Evolutionary conservation across 2,113 vertebrate genomes (phyloP).

Genomic region (Pithys albifrons): DNA sequence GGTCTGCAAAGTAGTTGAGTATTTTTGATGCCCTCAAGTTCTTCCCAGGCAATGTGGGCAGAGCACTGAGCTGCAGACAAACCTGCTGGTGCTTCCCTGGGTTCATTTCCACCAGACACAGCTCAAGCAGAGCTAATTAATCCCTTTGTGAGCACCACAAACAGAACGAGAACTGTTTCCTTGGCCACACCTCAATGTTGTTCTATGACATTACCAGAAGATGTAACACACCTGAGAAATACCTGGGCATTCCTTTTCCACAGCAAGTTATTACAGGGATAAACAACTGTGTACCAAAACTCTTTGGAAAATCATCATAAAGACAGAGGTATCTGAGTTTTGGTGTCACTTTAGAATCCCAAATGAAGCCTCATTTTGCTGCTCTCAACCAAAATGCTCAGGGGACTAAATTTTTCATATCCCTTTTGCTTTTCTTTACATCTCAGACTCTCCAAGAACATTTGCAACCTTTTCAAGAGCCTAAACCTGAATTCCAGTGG

Average conservation of each 20-base stretch:
- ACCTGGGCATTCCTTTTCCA: not conserved
- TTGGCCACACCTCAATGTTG: not conserved
- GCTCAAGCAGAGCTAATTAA: not conserved
- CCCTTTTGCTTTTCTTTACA: not conserved
- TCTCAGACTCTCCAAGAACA: not conserved
- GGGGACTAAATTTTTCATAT: not conserved
- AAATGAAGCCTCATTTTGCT: not conserved
- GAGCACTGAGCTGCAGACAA: not conserved
- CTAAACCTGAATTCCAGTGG: not conserved
- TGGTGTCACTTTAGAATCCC: not conserved
- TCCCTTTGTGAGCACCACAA: not conserved
- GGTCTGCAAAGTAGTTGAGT: not conserved
- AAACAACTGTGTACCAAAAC: accelerated
- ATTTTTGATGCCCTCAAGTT: not conserved
- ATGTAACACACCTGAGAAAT: not conserved
- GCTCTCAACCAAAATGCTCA: not conserved
- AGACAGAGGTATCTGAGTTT: not conserved
- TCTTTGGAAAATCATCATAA: not conserved
- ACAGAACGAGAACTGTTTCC: not conserved
- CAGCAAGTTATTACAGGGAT: accelerated
- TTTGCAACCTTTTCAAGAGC: not conserved
- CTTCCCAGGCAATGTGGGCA: accelerated
- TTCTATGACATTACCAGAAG: not conserved
- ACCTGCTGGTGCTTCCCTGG: not conserved
- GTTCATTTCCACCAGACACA: not conserved